These are phyloP conservation scores for Papilio gigon DNA, from an alignment of 2,888 invertebrate genomes.

Conservation along the genomic window DNA sequence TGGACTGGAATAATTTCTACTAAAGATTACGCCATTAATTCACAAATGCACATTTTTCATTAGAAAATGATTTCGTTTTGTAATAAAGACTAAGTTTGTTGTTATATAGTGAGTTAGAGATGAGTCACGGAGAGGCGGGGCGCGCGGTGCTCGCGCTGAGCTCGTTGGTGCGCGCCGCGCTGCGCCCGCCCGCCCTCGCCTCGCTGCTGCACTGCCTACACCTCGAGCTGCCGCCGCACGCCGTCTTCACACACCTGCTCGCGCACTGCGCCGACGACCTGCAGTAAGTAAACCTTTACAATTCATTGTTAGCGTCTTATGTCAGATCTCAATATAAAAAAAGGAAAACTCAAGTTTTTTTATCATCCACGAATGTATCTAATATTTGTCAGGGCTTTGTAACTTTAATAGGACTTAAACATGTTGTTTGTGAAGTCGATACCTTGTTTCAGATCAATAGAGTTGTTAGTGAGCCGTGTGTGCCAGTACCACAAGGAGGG, in stretches of 20 bases:
- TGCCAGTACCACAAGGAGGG: conserved; percentile 66
- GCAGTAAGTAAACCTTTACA: conserved; percentile 43
- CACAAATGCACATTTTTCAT: no score
- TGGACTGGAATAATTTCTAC: no score
- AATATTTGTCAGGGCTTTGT: no score
- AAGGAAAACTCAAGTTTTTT: no score
- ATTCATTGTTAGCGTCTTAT: background rate
- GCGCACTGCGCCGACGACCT: conserved; percentile 28
- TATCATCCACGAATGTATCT: no score
- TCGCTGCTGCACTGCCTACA: conserved; percentile 62
- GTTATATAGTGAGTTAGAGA: conserved; percentile 63
- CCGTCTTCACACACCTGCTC: conserved; percentile 48
- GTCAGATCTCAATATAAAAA: no score
- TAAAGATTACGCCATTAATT: no score
- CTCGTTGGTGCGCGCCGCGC: conserved; percentile 46
- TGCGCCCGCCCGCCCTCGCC: conserved; percentile 48
- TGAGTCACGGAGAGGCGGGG: conserved; percentile 60
- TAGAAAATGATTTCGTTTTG: no score
- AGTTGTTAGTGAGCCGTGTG: conserved; percentile 57
- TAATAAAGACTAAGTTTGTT: background rate
- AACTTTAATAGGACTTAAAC: no score
- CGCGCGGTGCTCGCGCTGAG: conserved; percentile 45
- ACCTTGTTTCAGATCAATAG: conserved; percentile 57
- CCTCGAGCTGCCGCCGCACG: conserved; percentile 46
- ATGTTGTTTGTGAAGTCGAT: no score